These are phyloP conservation scores for Epistrophe grossulariae DNA, from an alignment of 2,888 invertebrate species.

Conservation along the genomic window DNA sequence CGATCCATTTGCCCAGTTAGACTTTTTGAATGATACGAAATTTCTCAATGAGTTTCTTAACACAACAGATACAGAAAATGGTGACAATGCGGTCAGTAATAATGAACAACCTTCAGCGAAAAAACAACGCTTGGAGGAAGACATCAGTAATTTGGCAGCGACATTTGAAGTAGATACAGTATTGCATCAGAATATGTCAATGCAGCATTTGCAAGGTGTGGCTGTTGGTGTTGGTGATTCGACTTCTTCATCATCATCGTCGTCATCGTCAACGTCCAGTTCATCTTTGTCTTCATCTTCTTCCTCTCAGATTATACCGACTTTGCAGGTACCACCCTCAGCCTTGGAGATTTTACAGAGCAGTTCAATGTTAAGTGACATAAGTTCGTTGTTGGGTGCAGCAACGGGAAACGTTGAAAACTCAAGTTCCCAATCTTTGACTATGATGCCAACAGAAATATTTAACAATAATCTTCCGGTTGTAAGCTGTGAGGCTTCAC, in stretches of 20 bases:
- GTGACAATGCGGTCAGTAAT: conserved; percentile 78
- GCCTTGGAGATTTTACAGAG: conserved; percentile 58
- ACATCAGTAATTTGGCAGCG: conserved; percentile 55
- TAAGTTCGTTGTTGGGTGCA: conserved; percentile 58
- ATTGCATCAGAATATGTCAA: conserved; percentile 55
- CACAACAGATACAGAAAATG: conserved; percentile 80
- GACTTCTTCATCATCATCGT: conserved; percentile 62
- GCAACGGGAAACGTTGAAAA: conserved; percentile 47
- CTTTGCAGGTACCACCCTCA: conserved; percentile 63
- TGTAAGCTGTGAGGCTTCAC: conserved; percentile 31
- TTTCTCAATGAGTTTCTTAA: conserved; percentile 82
- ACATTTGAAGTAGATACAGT: conserved; percentile 54
- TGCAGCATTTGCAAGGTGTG: conserved; percentile 41
- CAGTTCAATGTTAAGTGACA: conserved; percentile 59
- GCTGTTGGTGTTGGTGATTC: conserved; percentile 36
- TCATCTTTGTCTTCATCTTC: conserved; percentile 52
- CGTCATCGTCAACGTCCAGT: conserved; percentile 46
- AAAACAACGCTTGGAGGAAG: conserved; percentile 62
- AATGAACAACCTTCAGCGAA: conserved; percentile 52
- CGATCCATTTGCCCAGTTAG: conserved; percentile 76
- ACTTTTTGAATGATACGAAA: conserved; percentile 81
- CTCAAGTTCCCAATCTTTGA: conserved; percentile 28
- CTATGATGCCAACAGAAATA: conserved; percentile 41
- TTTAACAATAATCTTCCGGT: conserved; percentile 48
- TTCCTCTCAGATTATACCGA: conserved; percentile 65